Conservation (phyloP, 1,140 invertebrate species). For the Heterodera carotae region DNA sequence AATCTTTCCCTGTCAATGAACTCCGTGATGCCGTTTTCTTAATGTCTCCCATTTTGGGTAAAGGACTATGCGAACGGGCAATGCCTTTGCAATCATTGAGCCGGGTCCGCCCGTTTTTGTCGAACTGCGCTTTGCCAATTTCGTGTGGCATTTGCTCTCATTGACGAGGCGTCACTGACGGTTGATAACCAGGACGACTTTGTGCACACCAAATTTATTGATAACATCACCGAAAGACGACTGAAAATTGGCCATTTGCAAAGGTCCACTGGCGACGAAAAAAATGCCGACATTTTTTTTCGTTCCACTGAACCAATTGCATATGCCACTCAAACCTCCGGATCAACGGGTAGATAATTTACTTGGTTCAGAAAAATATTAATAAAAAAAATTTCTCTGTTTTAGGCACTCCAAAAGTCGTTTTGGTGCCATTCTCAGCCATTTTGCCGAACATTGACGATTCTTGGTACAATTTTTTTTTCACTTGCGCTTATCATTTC, state of each 20-base stretch:
- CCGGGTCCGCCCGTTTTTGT: background rate
- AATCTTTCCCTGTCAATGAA: slow-evolving; percentile 12
- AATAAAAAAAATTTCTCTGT: background rate
- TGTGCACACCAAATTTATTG: background rate
- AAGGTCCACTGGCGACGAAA: background rate
- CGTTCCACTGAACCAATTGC: background rate
- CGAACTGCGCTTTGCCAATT: background rate
- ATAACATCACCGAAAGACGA: background rate
- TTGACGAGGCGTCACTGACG: background rate
- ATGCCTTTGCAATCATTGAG: slow-evolving; percentile 7
- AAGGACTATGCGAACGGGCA: background rate
- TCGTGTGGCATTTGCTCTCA: background rate
- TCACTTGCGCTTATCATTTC: background rate
- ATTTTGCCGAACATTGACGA: slow-evolving; percentile 35
- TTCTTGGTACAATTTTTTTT: slow-evolving; percentile 30
- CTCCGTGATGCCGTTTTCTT: too few relatives aligned
- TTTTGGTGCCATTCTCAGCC: slow-evolving; percentile 28
- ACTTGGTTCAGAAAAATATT: background rate
- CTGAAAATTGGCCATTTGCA: slow-evolving; percentile 5
- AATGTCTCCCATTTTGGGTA: slow-evolving; percentile 8
- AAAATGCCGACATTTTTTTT: background rate
- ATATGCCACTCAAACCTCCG: slow-evolving; percentile 38
- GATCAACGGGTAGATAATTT: slow-evolving; percentile 30
- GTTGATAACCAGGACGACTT: background rate
- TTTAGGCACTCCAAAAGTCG: slow-evolving; percentile 26